Conservation (phyloP, 2,113 vertebrate genomes). For the Dryoscopus gambensis region DNA sequence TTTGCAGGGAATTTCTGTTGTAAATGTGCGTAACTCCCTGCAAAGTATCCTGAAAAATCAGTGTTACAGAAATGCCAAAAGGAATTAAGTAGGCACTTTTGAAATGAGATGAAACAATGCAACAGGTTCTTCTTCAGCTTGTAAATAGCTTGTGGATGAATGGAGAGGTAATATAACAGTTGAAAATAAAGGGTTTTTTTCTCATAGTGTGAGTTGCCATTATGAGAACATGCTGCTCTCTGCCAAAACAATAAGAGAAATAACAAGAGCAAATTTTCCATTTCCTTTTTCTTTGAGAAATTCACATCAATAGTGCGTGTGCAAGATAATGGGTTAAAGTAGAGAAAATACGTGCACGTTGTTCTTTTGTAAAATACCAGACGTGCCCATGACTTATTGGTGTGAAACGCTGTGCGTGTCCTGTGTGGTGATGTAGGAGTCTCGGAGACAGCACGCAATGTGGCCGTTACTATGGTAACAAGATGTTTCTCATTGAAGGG, state of each 20-base stretch:
- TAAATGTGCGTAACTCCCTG: not conserved
- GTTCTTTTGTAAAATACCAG: conserved; percentile 50
- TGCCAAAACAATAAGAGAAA: not conserved
- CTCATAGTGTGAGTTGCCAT: not conserved
- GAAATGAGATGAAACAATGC: not conserved
- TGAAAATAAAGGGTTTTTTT: not conserved
- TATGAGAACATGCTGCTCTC: not conserved
- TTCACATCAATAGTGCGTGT: not conserved
- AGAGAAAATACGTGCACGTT: not conserved
- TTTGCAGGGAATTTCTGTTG: not conserved
- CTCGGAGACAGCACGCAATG: conserved; percentile 52
- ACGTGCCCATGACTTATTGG: conserved; percentile 50
- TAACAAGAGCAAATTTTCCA: not conserved
- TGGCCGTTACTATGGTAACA: conserved; percentile 73
- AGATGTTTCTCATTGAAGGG: conserved; percentile 74
- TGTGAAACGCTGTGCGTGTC: conserved; percentile 51
- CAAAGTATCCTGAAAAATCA: not conserved
- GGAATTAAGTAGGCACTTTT: not conserved
- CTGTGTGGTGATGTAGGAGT: conserved; percentile 58
- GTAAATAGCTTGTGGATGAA: not conserved
- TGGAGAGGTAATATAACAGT: not conserved
- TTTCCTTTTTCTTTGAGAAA: not conserved
- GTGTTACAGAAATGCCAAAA: not conserved
- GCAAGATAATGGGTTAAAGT: not conserved
- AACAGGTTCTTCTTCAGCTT: not conserved